Evolutionary conservation across 1,140 invertebrate genomes (phyloP), one percentile per base, ranked within the genome.

Genomic region (Sesamia nonagrioides): DNA sequence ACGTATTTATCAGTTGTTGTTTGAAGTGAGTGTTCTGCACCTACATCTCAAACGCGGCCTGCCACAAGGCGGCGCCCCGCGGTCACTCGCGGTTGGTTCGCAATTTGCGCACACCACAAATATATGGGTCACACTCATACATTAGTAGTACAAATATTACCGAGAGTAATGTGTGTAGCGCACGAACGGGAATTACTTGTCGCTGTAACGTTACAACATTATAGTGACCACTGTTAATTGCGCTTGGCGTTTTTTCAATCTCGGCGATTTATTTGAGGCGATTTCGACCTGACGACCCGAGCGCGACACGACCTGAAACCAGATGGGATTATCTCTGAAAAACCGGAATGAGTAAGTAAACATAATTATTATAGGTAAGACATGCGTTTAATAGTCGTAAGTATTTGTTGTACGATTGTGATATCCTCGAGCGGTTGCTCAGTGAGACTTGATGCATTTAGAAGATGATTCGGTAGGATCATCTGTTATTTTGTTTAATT

Each of bases 211-310:
- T n/a, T 45, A 60, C 52, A 45, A 58, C 27, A 2, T 60, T 66
- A 61, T 72, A 68, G 45, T 61, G 69, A 68, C 48, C n/a, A 37
- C 42, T 52, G 77, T 77, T 83, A 73, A 80, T 80, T 80, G 79
- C 77, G 56, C 18, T 56, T 66, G 66, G 60, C 66, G 77, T 77
- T 78, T 78, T 77, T 72, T 77, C 18, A 58, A 79, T 15, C 13
- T 27, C 40, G 52, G 18, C 40, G 5, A 78, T 58, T 66, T 74
- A 52, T 72, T 58, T 35, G 37, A n/a, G 27, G 35, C 27, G 3
- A 7, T 11, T 82, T 66, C 63, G 48, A 60, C 54, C 15, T 33
- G 18, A 40, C 66, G 80, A 40, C 56, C 18, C 63, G 76, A 60
- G 7, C 17, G 21, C 77, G 80, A 79, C 50, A 54, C 72, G 37